Evolutionary conservation across 2,888 invertebrate species (phyloP).

Genomic region (Himalopsyche kuldschensis): DNA sequence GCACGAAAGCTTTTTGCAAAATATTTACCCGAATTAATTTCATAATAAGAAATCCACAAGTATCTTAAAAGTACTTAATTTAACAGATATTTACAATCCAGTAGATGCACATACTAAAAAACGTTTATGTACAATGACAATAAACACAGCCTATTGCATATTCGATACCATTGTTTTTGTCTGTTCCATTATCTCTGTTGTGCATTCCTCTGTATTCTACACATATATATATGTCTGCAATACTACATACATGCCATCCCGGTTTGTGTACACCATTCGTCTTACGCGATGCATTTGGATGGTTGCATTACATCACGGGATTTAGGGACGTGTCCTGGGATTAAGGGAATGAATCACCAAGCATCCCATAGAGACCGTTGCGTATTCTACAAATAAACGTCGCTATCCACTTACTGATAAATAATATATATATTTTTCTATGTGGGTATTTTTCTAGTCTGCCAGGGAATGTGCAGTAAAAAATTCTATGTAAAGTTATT

Average conservation of each 20-base stretch:
- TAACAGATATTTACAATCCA: too few relatives aligned
- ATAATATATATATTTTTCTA: too few relatives aligned
- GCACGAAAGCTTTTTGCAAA: too few relatives aligned
- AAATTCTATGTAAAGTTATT: too few relatives aligned
- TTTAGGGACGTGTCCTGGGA: constrained; percentile 31
- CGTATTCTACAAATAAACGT: not conserved
- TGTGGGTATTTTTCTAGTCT: too few relatives aligned
- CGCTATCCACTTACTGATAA: not conserved
- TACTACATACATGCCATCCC: not conserved
- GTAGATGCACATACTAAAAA: not conserved
- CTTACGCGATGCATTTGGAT: not conserved
- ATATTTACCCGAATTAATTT: too few relatives aligned
- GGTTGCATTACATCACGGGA: constrained; percentile 30
- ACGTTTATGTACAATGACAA: not conserved
- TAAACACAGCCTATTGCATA: not conserved
- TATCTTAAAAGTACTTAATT: too few relatives aligned
- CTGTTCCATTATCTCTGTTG: not conserved
- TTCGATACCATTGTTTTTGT: not conserved
- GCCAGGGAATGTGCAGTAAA: too few relatives aligned
- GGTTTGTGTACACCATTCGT: not conserved
- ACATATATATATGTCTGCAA: not conserved
- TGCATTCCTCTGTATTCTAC: not conserved
- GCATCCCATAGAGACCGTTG: constrained; percentile 12
- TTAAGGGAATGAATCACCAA: constrained; percentile 35
- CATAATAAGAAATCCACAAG: too few relatives aligned